Conservation (phyloP, 2,113 vertebrate genomes). For the Protobothrops flavoviridis region DNA sequence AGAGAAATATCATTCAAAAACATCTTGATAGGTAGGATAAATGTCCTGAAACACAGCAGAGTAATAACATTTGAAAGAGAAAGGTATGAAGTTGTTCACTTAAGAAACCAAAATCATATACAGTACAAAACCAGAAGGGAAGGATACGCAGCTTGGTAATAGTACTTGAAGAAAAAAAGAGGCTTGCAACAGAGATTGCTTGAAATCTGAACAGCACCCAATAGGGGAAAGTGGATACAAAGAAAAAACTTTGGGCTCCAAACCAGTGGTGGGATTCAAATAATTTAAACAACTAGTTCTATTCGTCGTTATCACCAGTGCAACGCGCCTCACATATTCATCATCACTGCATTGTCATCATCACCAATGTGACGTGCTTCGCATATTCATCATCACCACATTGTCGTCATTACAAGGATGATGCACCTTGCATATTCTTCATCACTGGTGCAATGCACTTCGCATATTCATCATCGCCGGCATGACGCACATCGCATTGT, state of each 20-base stretch:
- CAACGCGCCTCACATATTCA: too few species aligned
- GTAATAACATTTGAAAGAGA: background rate
- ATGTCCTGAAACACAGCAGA: background rate
- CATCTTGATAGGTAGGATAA: background rate
- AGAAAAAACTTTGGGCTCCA: background rate
- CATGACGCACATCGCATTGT: rapidly evolving
- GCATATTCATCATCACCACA: too few species aligned
- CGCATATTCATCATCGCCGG: too few species aligned
- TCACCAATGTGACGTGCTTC: too few species aligned
- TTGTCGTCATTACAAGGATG: too few species aligned
- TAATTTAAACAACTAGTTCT: too few species aligned
- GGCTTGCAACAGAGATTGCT: background rate
- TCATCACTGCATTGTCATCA: too few species aligned
- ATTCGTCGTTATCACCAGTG: too few species aligned
- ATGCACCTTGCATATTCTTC: too few species aligned
- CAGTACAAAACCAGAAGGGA: background rate
- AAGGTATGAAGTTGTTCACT: background rate
- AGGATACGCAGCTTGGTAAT: background rate
- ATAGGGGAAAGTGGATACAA: background rate
- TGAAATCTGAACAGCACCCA: background rate
- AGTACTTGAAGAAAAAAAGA: background rate
- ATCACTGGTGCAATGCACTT: too few species aligned
- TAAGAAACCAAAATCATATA: background rate
- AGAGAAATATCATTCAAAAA: background rate
- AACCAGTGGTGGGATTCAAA: background rate